Evolutionary conservation across 2,113 vertebrate genomes (phyloP), one percentile per base, ranked within the genome.

Genomic region (Myotis davidii): DNA sequence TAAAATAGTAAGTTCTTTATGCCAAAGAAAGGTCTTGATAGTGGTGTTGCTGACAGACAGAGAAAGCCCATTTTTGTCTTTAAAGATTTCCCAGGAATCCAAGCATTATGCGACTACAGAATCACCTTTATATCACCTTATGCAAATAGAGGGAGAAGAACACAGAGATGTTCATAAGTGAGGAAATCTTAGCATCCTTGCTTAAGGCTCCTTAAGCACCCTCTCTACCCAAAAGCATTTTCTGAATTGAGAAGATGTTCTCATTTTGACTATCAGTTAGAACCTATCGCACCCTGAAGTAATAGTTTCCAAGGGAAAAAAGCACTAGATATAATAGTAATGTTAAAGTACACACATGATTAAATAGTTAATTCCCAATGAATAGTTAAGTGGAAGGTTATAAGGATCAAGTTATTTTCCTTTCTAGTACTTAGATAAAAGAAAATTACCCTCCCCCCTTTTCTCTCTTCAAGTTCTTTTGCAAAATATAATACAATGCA

Each of bases 181-280:
- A 64, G 64, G n/a, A 90, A 79, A 64, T 2, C 6, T n/a, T 48
- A 67, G 5, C 23, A 56, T 29, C n/a, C 9, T 69, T 79, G 1
- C 18, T 25, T 61, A 78, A 27, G 20, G 0, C n/a, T 79, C 50
- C 20, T 37, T 59, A 65, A 93, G 6, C 37, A 42, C 81, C 14
- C 52, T 84, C 25, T 74, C 50, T 39, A 90, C 7, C 2, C 23
- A 21, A 50, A 91, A 79, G 6, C 34, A 85, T 93, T 95, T 96
- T 96, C 45, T 82, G 61, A 92, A 85, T 54, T 69, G 32, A 94
- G 50, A 85, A 74, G 56, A 5, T 7, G 10, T 84, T 96, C 3
- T 56, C 48, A 23, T 79, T 87, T 52, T 94, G 29, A 48, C 42
- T 73, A 7, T 50, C 13, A 84, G 16, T 9, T 32, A 91, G n/a